Percentiles rank a stretch among this genome's conserved stretches.
phyloP scores from a whole-genome alignment of 2,888 invertebrate species.

The Plusia festucae region DNA sequence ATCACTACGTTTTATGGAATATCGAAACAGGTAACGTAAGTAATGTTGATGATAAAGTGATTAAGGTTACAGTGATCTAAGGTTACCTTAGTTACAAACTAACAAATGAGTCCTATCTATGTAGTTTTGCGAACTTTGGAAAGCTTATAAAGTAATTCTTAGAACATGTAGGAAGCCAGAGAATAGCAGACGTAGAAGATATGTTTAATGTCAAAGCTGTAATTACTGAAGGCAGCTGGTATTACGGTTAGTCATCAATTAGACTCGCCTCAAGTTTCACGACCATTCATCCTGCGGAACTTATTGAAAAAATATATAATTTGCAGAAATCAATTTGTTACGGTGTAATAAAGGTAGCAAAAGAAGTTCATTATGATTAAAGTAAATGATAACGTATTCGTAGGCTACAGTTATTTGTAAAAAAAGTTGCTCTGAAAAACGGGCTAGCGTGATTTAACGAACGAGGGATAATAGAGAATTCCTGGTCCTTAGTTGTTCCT shows the following conservation, averaged over 20 bases:
- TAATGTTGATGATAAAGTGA: too few species aligned
- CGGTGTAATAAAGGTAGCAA: background rate
- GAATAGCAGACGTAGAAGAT: background rate
- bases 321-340: background rate
- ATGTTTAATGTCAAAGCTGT: background rate
- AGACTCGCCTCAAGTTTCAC: background rate
- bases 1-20: too few species aligned
- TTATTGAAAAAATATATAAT: background rate
- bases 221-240: conserved; percentile 2
- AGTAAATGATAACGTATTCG: background rate
- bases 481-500: too few species aligned
- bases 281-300: background rate
- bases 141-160: background rate
- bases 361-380: background rate
- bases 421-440: background rate
- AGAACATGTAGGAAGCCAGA: background rate
- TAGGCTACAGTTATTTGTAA: background rate
- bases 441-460: background rate
- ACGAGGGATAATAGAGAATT: background rate
- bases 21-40: background rate
- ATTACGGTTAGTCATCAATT: conserved; percentile 4
- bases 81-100: too few species aligned
- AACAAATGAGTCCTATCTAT: too few species aligned
- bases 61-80: too few species aligned
- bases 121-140: background rate